These are phyloP conservation scores for Schizopygopsis pylzovi DNA, from an alignment of 2,797 vertebrate species.

Conservation along the genomic window DNA sequence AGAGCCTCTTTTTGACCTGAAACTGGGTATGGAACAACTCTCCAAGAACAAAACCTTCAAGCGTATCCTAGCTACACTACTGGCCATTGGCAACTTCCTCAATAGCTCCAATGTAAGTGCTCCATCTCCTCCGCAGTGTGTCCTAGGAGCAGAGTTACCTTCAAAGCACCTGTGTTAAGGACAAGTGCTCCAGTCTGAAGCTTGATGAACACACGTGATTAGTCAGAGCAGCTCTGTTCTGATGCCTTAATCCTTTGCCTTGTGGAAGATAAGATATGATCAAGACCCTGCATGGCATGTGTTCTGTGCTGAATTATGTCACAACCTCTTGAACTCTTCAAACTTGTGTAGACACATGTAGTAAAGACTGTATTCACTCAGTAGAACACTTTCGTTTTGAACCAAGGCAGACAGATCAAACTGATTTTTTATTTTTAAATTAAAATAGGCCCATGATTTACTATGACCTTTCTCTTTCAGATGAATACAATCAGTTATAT, in stretches of 20 bases:
- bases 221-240: not conserved
- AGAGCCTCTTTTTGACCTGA: constrained; percentile 94
- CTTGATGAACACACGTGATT: constrained; percentile 15
- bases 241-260: constrained; percentile 27
- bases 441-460: too few species aligned
- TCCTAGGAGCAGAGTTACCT: constrained; percentile 36
- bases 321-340: constrained; percentile 12
- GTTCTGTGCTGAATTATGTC: constrained; percentile 11
- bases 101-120: constrained; percentile 88
- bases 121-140: not conserved
- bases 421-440: not conserved
- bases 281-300: not conserved
- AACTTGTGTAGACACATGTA: not conserved
- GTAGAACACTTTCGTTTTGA: not conserved
- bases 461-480: not conserved
- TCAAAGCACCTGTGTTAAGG: not conserved
- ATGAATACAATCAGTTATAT: not conserved
- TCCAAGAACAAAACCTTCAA: constrained; percentile 92
- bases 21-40: constrained; percentile 95
- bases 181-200: constrained; percentile 28
- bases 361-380: not conserved
- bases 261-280: constrained; percentile 20
- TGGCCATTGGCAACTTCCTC: constrained; percentile 96
- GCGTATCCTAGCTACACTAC: constrained; percentile 88
- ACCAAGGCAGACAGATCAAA: not conserved